Conservation (phyloP, 1,140 invertebrate species). For the Harpegnathos saltator region DNA sequence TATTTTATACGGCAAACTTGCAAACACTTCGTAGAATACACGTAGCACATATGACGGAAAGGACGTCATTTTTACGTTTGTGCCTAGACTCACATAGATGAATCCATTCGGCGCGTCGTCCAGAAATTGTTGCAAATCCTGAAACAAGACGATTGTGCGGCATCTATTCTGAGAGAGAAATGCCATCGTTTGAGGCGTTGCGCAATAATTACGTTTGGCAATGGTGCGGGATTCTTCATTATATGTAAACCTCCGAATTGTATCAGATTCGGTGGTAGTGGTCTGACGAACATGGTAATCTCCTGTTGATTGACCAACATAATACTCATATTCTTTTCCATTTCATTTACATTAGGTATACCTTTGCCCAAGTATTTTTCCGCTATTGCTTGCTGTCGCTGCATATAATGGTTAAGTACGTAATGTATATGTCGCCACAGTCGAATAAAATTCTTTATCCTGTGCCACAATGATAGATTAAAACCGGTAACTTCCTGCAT, state of each 20-base stretch:
- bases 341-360: constrained; percentile 70
- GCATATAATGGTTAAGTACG: constrained; percentile 37
- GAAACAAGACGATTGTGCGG: constrained; percentile 26
- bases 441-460: constrained; percentile 58
- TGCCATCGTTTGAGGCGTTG: background rate
- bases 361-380: constrained; percentile 78
- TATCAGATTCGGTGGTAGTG: constrained; percentile 86
- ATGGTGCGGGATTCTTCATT: constrained; percentile 23
- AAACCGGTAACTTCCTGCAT: constrained; percentile 4
- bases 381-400: constrained; percentile 79
- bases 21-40: constrained; percentile 85
- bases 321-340: constrained; percentile 81
- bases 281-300: constrained; percentile 85
- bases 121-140: constrained; percentile 84
- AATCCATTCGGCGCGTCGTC: constrained; percentile 85
- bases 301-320: constrained; percentile 87
- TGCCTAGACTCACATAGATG: constrained; percentile 88
- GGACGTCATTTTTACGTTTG: constrained; percentile 78
- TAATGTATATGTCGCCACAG: constrained; percentile 24
- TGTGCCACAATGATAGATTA: constrained; percentile 60
- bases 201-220: constrained; percentile 75
- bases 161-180: no score
- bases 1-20: constrained; percentile 72
- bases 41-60: constrained; percentile 70
- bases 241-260: constrained; percentile 86